phyloP scores from a whole-genome alignment of 2,888 invertebrate species.

The Ennomos quercinarius region DNA sequence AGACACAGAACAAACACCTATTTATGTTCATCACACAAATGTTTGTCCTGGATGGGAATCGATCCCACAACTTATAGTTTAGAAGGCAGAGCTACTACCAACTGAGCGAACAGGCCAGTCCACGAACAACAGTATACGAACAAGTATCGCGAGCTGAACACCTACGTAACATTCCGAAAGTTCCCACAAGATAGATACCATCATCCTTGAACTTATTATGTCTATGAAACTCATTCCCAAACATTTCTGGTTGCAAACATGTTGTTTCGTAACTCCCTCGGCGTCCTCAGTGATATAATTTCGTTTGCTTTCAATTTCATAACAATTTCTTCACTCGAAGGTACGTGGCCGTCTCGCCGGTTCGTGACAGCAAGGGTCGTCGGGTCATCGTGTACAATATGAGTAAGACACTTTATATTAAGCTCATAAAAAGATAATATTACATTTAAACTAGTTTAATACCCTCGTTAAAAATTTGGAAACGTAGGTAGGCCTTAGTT shows the following conservation, averaged over 20 bases:
- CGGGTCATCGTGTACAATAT: conserved; percentile 89
- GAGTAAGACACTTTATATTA: conserved; percentile 69
- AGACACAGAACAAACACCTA: no score
- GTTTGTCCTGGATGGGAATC: no score
- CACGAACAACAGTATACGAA: no score
- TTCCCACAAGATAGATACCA: conserved; percentile 5
- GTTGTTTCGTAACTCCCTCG: conserved; percentile 35
- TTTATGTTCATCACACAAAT: no score
- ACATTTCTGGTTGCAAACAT: conserved; percentile 6
- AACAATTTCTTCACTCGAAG: conserved; percentile 74
- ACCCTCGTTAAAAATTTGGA: no score
- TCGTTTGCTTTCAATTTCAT: conserved; percentile 49
- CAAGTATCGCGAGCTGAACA: no score
- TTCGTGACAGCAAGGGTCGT: conserved; percentile 89
- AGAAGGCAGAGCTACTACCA: no score
- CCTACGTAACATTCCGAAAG: conserved; percentile 9
- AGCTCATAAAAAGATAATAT: no score
- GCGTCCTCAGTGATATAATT: conserved; percentile 55
- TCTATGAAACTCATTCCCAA: conserved; percentile 7
- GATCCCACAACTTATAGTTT: no score
- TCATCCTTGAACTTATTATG: conserved; percentile 14
- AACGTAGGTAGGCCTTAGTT: no score
- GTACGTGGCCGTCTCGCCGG: conserved; percentile 91
- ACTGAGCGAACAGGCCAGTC: no score
- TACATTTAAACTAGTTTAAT: no score